Base-by-base conservation (phyloP, 2,888 invertebrate genomes). In the Stenichneumon culpator region DNA sequence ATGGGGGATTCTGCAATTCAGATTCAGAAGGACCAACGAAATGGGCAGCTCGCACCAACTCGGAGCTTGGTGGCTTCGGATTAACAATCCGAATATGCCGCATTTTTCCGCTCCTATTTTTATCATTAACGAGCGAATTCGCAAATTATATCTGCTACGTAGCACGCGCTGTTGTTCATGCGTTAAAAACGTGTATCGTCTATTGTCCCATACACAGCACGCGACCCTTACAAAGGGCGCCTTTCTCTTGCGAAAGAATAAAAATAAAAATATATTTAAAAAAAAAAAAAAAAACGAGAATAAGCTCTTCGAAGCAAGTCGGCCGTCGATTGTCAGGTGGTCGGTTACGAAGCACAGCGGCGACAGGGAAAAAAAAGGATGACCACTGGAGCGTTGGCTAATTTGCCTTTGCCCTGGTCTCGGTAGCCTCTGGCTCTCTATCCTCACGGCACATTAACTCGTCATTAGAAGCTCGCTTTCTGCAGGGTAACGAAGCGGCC, bases 391-490 rank as follows among this genome's bases (percentile, higher is more conserved):
- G 81, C 84, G 73, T 78, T 16, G 60, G 54, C 52, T 73, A 84
- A 84, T 86, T 80, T 83, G 72, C 84, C 79, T 83, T 86, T 86
- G 72, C 60, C 78, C 52, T 63, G 44, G n/a, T 16, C 57, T n/a
- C 68, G 39, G 74, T 80, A 69, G 32, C 28, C 77, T 68, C 50
- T 57, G 52, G 44, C 67, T 22, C 19, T 67, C 67, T 47, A 54
- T 78, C 68, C 74, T 85, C 50, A 82, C 67, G 82, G 70, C 79
- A 50, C 74, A 82, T 85, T 85, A 82, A 70, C 79, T 82, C 72
- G 82, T 82, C 82, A 85, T 85, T 85, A 85, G 79, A 85, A 82
- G 82, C 79, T 82, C 39, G 79, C 82, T 70, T 72, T 72, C 70
- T 79, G 70, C 85, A 57, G 82, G 70, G 74, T 82, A 79, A 67